phyloP scores from a whole-genome alignment of 2,797 vertebrate genomes.

The Acanthurus lineatus region DNA sequence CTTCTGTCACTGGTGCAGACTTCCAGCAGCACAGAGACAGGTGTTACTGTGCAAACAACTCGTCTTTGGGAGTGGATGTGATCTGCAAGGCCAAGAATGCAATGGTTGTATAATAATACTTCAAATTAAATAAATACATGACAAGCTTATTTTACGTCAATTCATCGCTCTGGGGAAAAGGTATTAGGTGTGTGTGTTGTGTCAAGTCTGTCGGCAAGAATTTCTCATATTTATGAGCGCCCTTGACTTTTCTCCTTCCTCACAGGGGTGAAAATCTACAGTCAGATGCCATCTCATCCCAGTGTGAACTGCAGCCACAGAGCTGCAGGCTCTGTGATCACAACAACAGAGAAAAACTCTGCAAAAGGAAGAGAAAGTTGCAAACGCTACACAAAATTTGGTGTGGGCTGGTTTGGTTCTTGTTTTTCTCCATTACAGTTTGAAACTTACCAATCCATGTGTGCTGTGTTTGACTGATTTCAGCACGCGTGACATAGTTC shows the following conservation, averaged over 20 bases:
- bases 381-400: not conserved
- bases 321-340: slow-evolving; percentile 2
- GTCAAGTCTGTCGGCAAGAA: slow-evolving; percentile 27
- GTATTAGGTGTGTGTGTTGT: slow-evolving; percentile 2
- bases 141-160: not conserved
- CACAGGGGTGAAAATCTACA: slow-evolving; percentile 46
- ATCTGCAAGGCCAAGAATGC: slow-evolving; percentile 10
- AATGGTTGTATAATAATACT: slow-evolving; percentile 1
- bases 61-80: not conserved
- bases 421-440: not conserved
- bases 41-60: slow-evolving; percentile 20
- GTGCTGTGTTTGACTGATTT: not conserved
- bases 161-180: not conserved
- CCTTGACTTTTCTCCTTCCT: slow-evolving; percentile 21
- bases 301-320: slow-evolving; percentile 35
- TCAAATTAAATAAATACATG: not conserved
- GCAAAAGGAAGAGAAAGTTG: slow-evolving; percentile 1
- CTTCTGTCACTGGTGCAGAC: not conserved
- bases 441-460: not conserved
- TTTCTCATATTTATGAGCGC: slow-evolving; percentile 34
- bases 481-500: not conserved
- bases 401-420: not conserved
- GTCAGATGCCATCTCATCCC: slow-evolving; percentile 29
- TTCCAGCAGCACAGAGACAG: not conserved
- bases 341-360: not conserved